These are phyloP conservation scores for Heliconius congener DNA, from an alignment of 1,140 invertebrate species.

Conservation along the genomic window DNA sequence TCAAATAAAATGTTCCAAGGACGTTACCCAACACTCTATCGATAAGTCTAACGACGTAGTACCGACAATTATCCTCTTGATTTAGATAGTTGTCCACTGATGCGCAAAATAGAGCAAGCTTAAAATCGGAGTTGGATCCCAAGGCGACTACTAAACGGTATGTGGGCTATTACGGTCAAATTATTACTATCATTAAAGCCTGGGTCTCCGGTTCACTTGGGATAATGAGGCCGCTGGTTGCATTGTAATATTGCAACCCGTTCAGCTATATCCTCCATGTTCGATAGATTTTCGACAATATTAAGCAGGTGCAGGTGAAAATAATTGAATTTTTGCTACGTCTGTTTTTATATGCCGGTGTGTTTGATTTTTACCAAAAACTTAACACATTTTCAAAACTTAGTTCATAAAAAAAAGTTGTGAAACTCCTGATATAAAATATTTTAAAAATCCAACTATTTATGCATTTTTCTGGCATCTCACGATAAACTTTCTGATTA, in stretches of 20 bases:
- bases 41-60: conserved; percentile 56
- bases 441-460: neutral
- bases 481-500: neutral
- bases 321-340: neutral
- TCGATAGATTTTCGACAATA: neutral
- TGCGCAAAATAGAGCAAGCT: conserved; percentile 70
- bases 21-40: conserved; percentile 39
- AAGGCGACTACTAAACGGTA: conserved; percentile 71
- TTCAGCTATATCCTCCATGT: conserved; percentile 27
- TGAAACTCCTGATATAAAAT: neutral
- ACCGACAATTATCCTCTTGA: conserved; percentile 67
- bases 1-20: conserved; percentile 14
- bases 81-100: conserved; percentile 71
- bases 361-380: no score
- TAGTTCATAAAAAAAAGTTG: neutral
- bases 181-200: conserved; percentile 76
- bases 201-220: conserved; percentile 51
- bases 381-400: neutral
- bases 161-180: conserved; percentile 74
- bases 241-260: conserved; percentile 57
- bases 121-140: conserved; percentile 72
- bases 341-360: no score
- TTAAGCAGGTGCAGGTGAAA: neutral
- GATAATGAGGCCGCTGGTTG: conserved; percentile 62
- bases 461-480: neutral